phyloP scores from a whole-genome alignment of 2,797 vertebrate genomes.

The Smutsia gigantea region DNA sequence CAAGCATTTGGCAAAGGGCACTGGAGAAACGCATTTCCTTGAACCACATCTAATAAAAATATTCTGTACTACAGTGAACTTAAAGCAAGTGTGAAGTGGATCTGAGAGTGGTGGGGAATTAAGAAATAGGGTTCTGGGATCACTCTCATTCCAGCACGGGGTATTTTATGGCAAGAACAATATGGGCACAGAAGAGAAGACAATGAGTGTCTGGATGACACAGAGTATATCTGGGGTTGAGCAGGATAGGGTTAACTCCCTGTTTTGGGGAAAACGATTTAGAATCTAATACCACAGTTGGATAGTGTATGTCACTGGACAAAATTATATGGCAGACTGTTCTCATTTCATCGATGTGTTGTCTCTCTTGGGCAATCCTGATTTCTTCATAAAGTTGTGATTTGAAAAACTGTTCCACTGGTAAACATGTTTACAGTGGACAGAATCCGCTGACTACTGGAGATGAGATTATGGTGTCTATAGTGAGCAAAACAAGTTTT shows the following conservation, averaged over 20 bases:
- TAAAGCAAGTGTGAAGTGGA: neutral
- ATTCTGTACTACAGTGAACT: neutral
- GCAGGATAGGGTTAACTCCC: neutral
- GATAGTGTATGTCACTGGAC: neutral
- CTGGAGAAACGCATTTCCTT: constrained; percentile 50
- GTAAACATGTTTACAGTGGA: neutral
- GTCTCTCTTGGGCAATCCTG: neutral
- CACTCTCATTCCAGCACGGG: neutral
- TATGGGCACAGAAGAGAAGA: neutral
- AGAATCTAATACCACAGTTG: neutral
- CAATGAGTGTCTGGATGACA: neutral
- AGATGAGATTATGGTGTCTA: neutral
- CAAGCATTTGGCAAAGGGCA: constrained; percentile 41
- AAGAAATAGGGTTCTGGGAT: neutral
- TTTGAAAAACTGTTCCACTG: neutral
- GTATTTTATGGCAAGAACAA: neutral
- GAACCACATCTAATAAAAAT: constrained; percentile 54
- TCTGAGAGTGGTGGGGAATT: neutral
- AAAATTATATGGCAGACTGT: neutral
- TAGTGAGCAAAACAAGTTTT: neutral
- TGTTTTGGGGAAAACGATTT: neutral
- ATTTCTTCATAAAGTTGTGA: constrained; percentile 10
- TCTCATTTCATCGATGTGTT: neutral
- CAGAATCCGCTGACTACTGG: neutral
- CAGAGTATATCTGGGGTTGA: neutral